These are phyloP conservation scores for Oscheius sp. DNA, from an alignment of 2,888 invertebrate species.

Conservation along the genomic window DNA sequence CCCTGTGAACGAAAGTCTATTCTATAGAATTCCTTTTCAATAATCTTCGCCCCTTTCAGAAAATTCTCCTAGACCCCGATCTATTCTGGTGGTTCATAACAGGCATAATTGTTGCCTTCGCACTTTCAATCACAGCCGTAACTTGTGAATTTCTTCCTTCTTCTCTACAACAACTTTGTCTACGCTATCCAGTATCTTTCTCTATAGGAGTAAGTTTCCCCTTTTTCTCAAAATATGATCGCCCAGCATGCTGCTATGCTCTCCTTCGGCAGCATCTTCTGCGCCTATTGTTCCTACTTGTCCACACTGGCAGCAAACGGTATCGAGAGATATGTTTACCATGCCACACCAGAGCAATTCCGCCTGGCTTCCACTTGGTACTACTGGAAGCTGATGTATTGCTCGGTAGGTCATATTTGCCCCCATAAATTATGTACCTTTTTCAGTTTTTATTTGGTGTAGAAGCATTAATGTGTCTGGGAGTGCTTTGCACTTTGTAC, in stretches of 20 bases:
- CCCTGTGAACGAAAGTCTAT: too few species aligned
- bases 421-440: background rate
- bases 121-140: conserved; percentile 36
- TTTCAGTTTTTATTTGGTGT: conserved; percentile 44
- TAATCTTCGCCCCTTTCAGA: too few species aligned
- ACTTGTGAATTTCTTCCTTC: conserved; percentile 17
- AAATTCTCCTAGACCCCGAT: conserved; percentile 43
- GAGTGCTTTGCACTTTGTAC: conserved; percentile 46
- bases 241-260: conserved; percentile 50
- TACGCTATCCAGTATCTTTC: conserved; percentile 38
- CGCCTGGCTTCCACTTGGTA: conserved; percentile 56
- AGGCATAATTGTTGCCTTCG: conserved; percentile 34
- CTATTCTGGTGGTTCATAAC: conserved; percentile 44
- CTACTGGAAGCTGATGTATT: conserved; percentile 36
- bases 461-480: conserved; percentile 44
- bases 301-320: conserved; percentile 47
- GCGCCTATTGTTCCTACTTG: conserved; percentile 45
- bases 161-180: conserved; percentile 34
- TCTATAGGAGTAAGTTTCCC: conserved; percentile 10
- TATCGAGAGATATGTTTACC: conserved; percentile 45
- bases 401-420: background rate
- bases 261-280: conserved; percentile 38
- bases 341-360: conserved; percentile 51
- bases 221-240: background rate
- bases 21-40: too few species aligned